These are phyloP conservation scores for Artemia sp. DNA, from an alignment of 2,888 invertebrate species.

Conservation along the genomic window DNA sequence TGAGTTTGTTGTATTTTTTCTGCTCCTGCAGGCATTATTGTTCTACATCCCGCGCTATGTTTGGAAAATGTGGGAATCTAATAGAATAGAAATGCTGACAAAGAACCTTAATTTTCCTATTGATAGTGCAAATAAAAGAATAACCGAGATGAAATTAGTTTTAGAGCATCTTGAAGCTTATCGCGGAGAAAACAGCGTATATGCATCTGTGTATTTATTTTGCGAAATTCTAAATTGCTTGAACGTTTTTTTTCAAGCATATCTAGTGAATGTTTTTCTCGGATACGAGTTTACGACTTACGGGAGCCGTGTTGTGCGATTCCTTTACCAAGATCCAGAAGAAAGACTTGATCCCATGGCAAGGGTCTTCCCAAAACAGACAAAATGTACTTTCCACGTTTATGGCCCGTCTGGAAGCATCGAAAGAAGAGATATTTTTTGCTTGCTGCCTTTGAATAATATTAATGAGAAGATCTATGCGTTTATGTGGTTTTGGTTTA, in stretches of 20 bases:
- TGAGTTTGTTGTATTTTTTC: slow-evolving; percentile 32
- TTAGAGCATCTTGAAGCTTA: slow-evolving; percentile 28
- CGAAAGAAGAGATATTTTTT: slow-evolving; percentile 29
- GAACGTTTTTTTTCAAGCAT: slow-evolving; percentile 29
- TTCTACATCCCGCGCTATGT: slow-evolving; percentile 30
- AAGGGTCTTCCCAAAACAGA: slow-evolving; percentile 28
- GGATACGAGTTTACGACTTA: slow-evolving; percentile 28
- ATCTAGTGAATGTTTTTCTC: slow-evolving; percentile 28
- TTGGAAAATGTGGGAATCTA: slow-evolving; percentile 30
- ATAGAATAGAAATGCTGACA: slow-evolving; percentile 55
- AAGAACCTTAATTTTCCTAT: slow-evolving; percentile 46
- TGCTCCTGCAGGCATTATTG: slow-evolving; percentile 30
- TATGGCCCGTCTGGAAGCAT: slow-evolving; percentile 33
- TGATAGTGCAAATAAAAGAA: slow-evolving; percentile 34
- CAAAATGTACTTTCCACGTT: slow-evolving; percentile 29
- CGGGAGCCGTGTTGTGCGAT: slow-evolving; percentile 27
- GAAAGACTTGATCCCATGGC: slow-evolving; percentile 28
- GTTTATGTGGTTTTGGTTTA: slow-evolving; percentile 27
- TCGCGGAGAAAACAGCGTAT: slow-evolving; percentile 27
- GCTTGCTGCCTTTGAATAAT: slow-evolving; percentile 30
- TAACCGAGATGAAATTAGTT: slow-evolving; percentile 23
- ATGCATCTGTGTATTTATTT: slow-evolving; percentile 28
- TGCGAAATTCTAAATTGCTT: slow-evolving; percentile 29
- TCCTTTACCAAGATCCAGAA: slow-evolving; percentile 25
- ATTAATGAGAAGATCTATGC: slow-evolving; percentile 29